Percentiles rank a stretch among this genome's conserved stretches.
Evolutionary conservation across 2,797 vertebrate genomes (phyloP).

Genomic region (Peromyscus nudipes): DNA sequence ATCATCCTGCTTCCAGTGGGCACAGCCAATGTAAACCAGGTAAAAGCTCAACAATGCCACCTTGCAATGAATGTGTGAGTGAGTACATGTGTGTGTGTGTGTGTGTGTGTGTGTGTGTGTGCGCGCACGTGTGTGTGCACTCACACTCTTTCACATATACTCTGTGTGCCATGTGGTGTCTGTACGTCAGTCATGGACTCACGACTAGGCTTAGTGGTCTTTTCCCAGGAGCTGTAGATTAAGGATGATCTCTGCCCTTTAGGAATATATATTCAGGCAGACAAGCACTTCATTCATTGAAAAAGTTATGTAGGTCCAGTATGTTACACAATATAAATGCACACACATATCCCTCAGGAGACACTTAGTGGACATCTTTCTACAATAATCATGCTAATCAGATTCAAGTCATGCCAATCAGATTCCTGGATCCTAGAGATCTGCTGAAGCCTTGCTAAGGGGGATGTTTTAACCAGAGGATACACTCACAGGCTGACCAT

Average conservation of each 20-base stretch:
- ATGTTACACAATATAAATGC: neutral
- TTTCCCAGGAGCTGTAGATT: neutral
- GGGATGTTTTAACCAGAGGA: neutral
- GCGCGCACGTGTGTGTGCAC: neutral
- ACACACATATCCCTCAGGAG: neutral
- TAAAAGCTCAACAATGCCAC: neutral
- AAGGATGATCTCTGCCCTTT: neutral
- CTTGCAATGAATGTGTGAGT: neutral
- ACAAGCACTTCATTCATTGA: neutral
- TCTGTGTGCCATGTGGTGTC: rapidly evolving
- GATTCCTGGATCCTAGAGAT: neutral
- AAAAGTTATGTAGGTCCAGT: neutral
- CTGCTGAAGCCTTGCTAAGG: neutral
- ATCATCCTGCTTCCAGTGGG: slow-evolving; percentile 78
- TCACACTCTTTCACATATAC: rapidly evolving
- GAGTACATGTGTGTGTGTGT: neutral
- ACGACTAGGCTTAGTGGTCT: neutral
- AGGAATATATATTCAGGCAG: neutral
- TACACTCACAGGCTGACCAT: neutral
- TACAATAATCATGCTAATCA: neutral
- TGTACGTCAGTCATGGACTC: neutral
- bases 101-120: too few species aligned
- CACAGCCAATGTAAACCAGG: slow-evolving; percentile 61
- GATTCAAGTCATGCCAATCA: neutral
- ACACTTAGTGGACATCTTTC: neutral